These are phyloP conservation scores for Arnoldichthys spilopterus DNA, from an alignment of 2,797 vertebrate species.

Conservation along the genomic window DNA sequence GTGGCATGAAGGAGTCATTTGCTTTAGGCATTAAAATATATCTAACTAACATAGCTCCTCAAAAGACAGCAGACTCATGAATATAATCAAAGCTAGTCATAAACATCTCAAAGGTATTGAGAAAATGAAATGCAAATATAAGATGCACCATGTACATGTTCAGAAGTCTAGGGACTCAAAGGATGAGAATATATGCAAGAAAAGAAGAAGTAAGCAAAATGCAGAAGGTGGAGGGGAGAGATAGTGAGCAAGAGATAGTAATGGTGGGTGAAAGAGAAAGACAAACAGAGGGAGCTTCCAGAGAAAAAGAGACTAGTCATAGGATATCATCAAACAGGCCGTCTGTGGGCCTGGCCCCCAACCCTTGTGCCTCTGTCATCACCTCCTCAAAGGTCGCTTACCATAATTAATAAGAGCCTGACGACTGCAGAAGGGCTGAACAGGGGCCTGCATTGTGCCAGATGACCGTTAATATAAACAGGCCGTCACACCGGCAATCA, in stretches of 20 bases:
- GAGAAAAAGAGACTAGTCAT: slow-evolving; percentile 56
- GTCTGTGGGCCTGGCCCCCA: slow-evolving; percentile 35
- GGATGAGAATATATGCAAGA: not conserved
- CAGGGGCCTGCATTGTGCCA: slow-evolving; percentile 60
- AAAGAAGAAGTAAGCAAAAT: slow-evolving; percentile 11
- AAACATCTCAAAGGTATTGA: not conserved
- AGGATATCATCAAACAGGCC: slow-evolving; percentile 48
- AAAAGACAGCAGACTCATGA: not conserved
- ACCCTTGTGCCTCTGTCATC: slow-evolving; percentile 68
- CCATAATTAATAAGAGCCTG: slow-evolving; percentile 78
- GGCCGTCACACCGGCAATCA: slow-evolving; percentile 54
- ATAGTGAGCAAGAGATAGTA: slow-evolving; percentile 40
- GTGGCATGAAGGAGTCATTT: not conserved
- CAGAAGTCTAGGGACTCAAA: not conserved
- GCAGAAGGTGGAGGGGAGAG: slow-evolving; percentile 38
- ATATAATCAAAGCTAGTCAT: not conserved
- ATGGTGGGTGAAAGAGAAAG: slow-evolving; percentile 25
- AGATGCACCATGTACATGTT: not conserved
- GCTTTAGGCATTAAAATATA: not conserved
- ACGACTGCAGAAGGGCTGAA: slow-evolving; percentile 66
- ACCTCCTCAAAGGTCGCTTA: slow-evolving; percentile 79
- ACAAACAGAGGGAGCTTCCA: slow-evolving; percentile 14
- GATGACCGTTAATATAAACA: slow-evolving; percentile 55
- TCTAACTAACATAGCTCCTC: not conserved
- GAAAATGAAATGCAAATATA: not conserved